Percentiles rank a stretch among this genome's conserved stretches.
Conservation (phyloP, 1,140 invertebrate species). For the Drosophila obscura region DNA sequence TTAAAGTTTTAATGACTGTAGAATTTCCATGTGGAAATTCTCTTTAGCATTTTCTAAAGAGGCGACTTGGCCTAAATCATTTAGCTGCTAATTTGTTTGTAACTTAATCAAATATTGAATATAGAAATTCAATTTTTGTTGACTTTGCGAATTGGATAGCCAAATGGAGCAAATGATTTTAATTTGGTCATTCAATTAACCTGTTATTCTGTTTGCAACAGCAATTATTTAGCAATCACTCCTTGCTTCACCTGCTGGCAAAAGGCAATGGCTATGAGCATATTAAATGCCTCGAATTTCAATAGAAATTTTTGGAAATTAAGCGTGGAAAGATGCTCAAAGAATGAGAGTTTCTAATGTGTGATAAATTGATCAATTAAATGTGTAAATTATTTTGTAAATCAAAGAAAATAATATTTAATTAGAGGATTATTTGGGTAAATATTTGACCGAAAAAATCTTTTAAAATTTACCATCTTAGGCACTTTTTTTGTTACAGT, state of each 20-base stretch:
- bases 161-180: conserved; percentile 35
- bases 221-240: conserved; percentile 51
- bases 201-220: conserved; percentile 25
- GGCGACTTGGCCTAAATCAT: conserved; percentile 29
- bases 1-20: conserved; percentile 62
- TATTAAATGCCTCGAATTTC: conserved; percentile 33
- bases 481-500: too few species aligned
- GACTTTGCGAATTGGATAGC: conserved; percentile 43
- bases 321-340: background rate
- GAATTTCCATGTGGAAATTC: conserved; percentile 21
- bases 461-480: too few species aligned
- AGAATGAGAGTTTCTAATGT: background rate
- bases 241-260: background rate
- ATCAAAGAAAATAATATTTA: too few species aligned
- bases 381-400: too few species aligned
- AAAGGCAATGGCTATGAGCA: conserved; percentile 35
- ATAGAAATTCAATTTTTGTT: conserved; percentile 45
- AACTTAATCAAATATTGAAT: conserved; percentile 47
- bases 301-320: conserved; percentile 17
- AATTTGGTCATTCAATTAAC: conserved; percentile 57
- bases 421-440: too few species aligned
- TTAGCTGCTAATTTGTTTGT: conserved; percentile 49
- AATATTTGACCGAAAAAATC: too few species aligned
- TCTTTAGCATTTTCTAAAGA: conserved; percentile 27
- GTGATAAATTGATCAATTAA: too few species aligned